These are phyloP conservation scores for Caenorhabditis angaria DNA, from an alignment of 2,888 invertebrate genomes.

Conservation along the genomic window DNA sequence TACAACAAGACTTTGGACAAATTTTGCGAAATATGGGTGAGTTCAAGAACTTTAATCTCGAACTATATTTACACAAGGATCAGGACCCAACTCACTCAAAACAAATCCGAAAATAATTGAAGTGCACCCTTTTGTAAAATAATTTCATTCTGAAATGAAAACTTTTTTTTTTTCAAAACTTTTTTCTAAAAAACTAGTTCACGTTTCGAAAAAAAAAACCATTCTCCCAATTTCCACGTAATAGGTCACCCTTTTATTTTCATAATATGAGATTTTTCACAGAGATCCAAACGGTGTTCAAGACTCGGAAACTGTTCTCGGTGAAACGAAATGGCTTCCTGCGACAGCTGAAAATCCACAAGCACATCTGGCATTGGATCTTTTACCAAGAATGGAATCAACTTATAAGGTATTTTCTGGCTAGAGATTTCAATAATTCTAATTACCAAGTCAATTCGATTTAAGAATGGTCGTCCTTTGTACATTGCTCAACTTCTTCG, in stretches of 20 bases:
- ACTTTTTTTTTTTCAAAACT: too few relatives aligned
- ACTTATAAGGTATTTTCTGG: slow-evolving; percentile 24
- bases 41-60: slow-evolving; percentile 6
- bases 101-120: too few relatives aligned
- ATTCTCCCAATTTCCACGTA: neutral
- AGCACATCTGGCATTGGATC: slow-evolving; percentile 24
- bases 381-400: slow-evolving; percentile 25
- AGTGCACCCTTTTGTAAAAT: too few relatives aligned
- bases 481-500: slow-evolving; percentile 27
- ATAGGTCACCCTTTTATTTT: too few relatives aligned
- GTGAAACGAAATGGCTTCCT: slow-evolving; percentile 28
- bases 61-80: too few relatives aligned
- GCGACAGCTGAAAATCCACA: slow-evolving; percentile 41
- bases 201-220: neutral
- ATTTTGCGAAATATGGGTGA: slow-evolving; percentile 65
- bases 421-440: neutral
- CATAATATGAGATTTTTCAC: too few relatives aligned
- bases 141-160: too few relatives aligned
- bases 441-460: too few relatives aligned
- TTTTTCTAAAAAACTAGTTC: too few relatives aligned
- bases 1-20: slow-evolving; percentile 58
- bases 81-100: too few relatives aligned
- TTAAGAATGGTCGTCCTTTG: slow-evolving; percentile 21
- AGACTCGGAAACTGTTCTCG: slow-evolving; percentile 11
- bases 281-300: slow-evolving; percentile 47